A percentile compares a stretch with the other conserved stretches of the same genome.
These are phyloP conservation scores for Aphelenchoides fujianensis DNA, from an alignment of 1,140 invertebrate species.

Conservation along the genomic window DNA sequence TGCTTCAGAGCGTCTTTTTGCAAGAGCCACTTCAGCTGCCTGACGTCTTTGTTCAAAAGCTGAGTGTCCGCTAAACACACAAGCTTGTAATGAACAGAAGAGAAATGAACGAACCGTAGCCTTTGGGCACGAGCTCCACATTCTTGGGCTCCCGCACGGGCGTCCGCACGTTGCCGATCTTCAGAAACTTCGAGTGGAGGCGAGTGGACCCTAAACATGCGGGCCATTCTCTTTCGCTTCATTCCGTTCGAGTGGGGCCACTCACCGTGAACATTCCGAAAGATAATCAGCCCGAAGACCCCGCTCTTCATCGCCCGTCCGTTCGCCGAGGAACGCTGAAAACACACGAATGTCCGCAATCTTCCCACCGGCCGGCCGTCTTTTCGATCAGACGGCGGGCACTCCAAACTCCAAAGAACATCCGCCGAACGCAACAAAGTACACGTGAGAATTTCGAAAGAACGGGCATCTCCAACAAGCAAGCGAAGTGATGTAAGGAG, in stretches of 20 bases:
- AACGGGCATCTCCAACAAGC: no score
- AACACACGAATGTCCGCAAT: no score
- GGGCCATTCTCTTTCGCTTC: neutral
- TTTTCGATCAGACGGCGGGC: no score
- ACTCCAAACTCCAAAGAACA: neutral
- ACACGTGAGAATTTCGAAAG: neutral
- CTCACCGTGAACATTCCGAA: neutral
- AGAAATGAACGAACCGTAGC: slow-evolving; percentile 73
- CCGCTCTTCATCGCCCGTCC: neutral
- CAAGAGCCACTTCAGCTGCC: slow-evolving; percentile 58
- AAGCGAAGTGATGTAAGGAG: no score
- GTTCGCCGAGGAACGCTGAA: no score
- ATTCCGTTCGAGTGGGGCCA: neutral
- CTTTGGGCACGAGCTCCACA: slow-evolving; percentile 77
- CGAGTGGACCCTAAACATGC: neutral
- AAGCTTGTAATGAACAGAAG: slow-evolving; percentile 25
- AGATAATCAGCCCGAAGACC: neutral
- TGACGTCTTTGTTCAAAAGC: slow-evolving; percentile 17
- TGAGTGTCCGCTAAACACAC: slow-evolving; percentile 26
- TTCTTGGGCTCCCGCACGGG: slow-evolving; percentile 69
- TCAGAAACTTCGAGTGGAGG: slow-evolving; percentile 63
- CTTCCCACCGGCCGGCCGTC: no score
- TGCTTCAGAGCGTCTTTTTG: slow-evolving; percentile 75
- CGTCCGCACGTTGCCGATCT: slow-evolving; percentile 75
- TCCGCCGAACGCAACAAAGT: neutral